Conservation (phyloP, 2,888 invertebrate genomes). For the Dynastes grantii region DNA sequence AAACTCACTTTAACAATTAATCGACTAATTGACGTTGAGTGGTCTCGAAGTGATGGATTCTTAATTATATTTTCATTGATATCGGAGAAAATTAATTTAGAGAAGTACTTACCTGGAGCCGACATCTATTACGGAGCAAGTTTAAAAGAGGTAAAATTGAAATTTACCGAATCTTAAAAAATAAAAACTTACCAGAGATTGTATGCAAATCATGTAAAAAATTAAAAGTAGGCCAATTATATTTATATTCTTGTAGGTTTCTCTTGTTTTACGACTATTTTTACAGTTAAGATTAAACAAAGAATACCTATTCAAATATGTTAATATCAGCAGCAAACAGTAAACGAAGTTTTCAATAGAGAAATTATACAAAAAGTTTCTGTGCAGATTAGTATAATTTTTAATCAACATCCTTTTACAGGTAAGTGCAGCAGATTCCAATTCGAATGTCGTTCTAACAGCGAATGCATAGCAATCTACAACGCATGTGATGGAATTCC, state of each 20-base stretch:
- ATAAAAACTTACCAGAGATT: background rate
- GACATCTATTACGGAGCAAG: no score
- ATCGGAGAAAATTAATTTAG: background rate
- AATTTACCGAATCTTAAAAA: no score
- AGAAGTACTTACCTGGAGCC: background rate
- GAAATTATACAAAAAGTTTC: no score
- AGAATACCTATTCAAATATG: background rate
- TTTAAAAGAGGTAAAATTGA: no score
- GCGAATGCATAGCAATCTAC: slow-evolving; percentile 95
- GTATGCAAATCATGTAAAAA: background rate
- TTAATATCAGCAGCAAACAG: background rate
- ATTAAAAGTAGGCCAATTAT: slow-evolving; percentile 3
- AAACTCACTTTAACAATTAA: no score
- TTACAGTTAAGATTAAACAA: slow-evolving; percentile 2
- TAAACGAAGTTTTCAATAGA: no score
- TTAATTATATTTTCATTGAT: background rate
- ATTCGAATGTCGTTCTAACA: slow-evolving; percentile 88
- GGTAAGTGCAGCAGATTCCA: slow-evolving; percentile 87
- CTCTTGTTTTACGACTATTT: slow-evolving; percentile 7
- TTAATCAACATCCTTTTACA: slow-evolving; percentile 49
- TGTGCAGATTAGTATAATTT: no score
- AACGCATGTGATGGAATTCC: slow-evolving; percentile 96
- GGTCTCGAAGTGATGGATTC: background rate
- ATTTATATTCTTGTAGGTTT: background rate
- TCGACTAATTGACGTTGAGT: slow-evolving; percentile 8